Base-by-base conservation (phyloP, 92 coral and sea anemone species). In the Heliopora coerulea region DNA sequence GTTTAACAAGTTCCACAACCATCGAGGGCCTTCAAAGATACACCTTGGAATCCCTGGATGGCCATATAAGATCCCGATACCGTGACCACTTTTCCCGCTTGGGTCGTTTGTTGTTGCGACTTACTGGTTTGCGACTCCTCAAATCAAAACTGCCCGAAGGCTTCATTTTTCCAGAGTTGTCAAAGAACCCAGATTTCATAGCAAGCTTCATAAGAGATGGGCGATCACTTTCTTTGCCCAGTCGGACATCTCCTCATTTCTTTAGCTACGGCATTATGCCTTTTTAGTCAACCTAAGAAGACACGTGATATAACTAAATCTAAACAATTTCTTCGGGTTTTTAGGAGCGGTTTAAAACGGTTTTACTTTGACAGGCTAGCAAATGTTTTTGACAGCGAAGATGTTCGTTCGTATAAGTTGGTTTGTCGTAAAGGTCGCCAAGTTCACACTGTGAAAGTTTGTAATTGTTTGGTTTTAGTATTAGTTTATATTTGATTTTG, bases 61-160 rank as follows among this genome's bases (percentile, higher is more conserved):
- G 89, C 59, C 84, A 89, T 72, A 86, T 84, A 84, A 86, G 91
- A 27, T 84, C 84, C 87, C 91, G 85, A 86, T 91, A 89, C 82
- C 89, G 88, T 25, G 80, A 80, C 63, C 89, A 86, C 65, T 81
- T 83, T 73, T 78, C 91, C 32, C 96, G 96, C 62, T 87, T 89
- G 57, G 97, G 97, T 27, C 87, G 87, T 77, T 89, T 91, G 42
- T 91, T 91, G 18, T 91, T 91, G 85, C 87, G 96, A 81, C 90
- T 91, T 13, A 96, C 97, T 9, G 82, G 96, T 17, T 75, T 91
- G 67, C 87, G 97, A 18, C 79, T 89, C 40, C 79, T 91, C 49
- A 91, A 95, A 72, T 84, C 96, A 25, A 83, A 79, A 32, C 76
- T 87, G 26, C 86, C 89, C 12, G 96, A 89, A 54, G 91, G 74